Percentiles rank a stretch among this genome's conserved stretches.
Evolutionary conservation across 1,140 invertebrate genomes (phyloP).

Genomic region (Zaprionus ornatus): DNA sequence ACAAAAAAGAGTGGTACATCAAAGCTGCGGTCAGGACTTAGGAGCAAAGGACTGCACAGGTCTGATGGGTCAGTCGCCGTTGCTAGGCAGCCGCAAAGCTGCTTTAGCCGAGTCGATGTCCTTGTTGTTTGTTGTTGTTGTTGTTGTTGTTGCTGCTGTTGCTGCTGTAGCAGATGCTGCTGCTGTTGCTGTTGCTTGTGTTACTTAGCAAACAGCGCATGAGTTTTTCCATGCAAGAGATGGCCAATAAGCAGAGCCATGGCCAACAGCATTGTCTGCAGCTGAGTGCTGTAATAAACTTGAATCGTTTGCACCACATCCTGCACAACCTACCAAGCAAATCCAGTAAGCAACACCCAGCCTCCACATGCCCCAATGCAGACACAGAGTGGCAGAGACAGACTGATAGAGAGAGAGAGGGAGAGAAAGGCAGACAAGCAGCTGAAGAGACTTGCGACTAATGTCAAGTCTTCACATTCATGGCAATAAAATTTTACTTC

Average conservation of each 20-base stretch:
- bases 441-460: conserved; percentile 50
- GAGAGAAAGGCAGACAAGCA: not conserved
- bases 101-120: conserved; percentile 32
- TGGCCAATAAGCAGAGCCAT: conserved; percentile 53
- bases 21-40: conserved; percentile 39
- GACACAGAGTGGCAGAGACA: not conserved
- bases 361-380: conserved; percentile 1
- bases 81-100: conserved; percentile 43
- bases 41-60: conserved; percentile 40
- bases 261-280: conserved; percentile 46
- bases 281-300: conserved; percentile 69
- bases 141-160: conserved; percentile 1
- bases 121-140: not conserved
- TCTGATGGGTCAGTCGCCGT: conserved; percentile 15
- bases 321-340: not conserved
- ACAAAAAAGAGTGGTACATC: conserved; percentile 13
- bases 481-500: conserved; percentile 71
- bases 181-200: not conserved
- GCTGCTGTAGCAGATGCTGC: conserved; percentile 3
- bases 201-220: conserved; percentile 29
- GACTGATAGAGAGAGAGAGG: not conserved
- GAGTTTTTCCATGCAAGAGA: conserved; percentile 28
- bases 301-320: conserved; percentile 49
- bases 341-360: not conserved
- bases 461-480: conserved; percentile 71